Conservation (phyloP, 2,113 vertebrate genomes). For the Grammomys dolichurus region DNA sequence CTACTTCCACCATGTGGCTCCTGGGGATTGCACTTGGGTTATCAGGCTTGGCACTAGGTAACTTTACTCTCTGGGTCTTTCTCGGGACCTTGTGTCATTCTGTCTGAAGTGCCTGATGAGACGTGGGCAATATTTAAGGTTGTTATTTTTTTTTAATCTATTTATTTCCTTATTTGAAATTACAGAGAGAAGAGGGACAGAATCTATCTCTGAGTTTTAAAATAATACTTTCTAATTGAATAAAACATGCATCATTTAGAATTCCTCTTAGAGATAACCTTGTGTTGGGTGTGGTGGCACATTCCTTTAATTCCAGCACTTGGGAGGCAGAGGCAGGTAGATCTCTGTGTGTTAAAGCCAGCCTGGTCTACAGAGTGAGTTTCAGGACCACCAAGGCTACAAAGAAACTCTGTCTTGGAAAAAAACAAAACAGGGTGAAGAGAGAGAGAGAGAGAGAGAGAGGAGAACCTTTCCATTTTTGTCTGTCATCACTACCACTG, state of each 20-base stretch:
- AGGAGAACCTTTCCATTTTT: not conserved
- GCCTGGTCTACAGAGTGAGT: not conserved
- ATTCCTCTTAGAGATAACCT: not conserved
- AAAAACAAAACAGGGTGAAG: not conserved
- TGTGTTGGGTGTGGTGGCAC: not conserved
- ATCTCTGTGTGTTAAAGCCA: not conserved
- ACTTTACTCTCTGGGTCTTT: not conserved
- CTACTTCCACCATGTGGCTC: not conserved
- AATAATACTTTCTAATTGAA: not conserved
- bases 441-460: too few relatives aligned
- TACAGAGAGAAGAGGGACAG: not conserved
- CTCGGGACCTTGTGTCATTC: not conserved
- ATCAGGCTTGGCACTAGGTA: not conserved
- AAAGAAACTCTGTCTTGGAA: not conserved
- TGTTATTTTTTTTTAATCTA: not conserved
- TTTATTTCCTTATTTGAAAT: constrained; percentile 42
- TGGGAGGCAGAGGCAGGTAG: not conserved
- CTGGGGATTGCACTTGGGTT: not conserved
- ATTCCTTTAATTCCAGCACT: not conserved
- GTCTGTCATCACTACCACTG: not conserved
- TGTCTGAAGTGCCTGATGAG: not conserved
- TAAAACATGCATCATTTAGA: not conserved
- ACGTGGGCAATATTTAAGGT: not conserved
- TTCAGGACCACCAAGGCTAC: not conserved
- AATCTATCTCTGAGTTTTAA: constrained; percentile 46